Percentiles rank a stretch among this genome's conserved stretches.
These are phyloP conservation scores for Craniophora ligustri DNA, from an alignment of 2,888 invertebrate species.

Conservation along the genomic window DNA sequence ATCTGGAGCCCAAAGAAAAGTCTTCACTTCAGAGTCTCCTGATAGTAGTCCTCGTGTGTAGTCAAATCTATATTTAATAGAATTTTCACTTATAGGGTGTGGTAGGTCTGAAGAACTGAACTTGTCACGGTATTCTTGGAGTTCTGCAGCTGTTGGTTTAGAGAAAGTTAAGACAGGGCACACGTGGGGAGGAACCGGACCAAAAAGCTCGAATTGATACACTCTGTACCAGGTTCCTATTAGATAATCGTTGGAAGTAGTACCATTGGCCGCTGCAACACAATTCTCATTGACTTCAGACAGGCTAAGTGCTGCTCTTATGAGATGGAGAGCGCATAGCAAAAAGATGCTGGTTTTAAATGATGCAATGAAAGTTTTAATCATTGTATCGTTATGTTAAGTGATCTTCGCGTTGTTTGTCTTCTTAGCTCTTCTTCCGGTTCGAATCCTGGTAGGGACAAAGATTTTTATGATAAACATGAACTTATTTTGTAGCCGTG, in stretches of 20 bases:
- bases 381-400: neutral
- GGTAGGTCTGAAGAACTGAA: conserved; percentile 12
- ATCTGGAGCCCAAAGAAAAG: conserved; percentile 25
- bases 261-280: conserved; percentile 15
- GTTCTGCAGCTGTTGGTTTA: conserved; percentile 19
- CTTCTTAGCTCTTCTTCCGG: too few relatives aligned
- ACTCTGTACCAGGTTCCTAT: conserved; percentile 39
- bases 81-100: conserved; percentile 11
- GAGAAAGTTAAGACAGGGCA: conserved; percentile 22
- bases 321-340: neutral
- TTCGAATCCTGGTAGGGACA: too few relatives aligned
- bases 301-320: conserved; percentile 4
- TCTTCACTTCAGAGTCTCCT: conserved; percentile 29
- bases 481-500: too few relatives aligned
- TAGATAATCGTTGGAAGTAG: conserved; percentile 19
- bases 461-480: too few relatives aligned
- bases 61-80: neutral
- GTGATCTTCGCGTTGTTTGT: neutral
- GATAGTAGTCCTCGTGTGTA: conserved; percentile 16
- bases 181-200: conserved; percentile 3
- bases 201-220: conserved; percentile 13
- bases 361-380: too few relatives aligned
- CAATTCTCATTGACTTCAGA: conserved; percentile 32
- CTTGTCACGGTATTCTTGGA: conserved; percentile 22
- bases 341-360: neutral